These are phyloP conservation scores for Anagyrus pseudococci DNA, from an alignment of 2,888 invertebrate species.

Conservation along the genomic window DNA sequence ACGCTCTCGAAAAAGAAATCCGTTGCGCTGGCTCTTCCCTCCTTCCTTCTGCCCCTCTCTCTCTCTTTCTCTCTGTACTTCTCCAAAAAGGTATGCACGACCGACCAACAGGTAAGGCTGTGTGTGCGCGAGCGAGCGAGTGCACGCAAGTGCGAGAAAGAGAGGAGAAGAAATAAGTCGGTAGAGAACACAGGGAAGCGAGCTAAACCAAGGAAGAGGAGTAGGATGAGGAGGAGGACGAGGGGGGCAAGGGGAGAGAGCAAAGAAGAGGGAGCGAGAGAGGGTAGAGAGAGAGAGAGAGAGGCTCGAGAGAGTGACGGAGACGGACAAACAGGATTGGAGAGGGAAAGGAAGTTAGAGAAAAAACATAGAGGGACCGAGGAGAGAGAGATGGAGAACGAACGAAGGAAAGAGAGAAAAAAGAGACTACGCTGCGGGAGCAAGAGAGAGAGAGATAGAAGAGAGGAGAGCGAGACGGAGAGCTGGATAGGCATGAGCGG, in stretches of 20 bases:
- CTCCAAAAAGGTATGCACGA: background rate
- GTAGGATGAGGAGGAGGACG: background rate
- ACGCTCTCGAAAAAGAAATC: slow-evolving; percentile 39
- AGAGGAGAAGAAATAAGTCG: background rate
- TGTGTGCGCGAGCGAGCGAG: background rate
- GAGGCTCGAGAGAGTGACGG: slow-evolving; percentile 24
- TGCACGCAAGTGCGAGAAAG: background rate
- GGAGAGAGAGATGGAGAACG: slow-evolving; percentile 41
- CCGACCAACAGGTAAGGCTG: background rate
- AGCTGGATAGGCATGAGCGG: slow-evolving; percentile 35
- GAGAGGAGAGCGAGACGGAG: slow-evolving; percentile 39
- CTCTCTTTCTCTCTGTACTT: background rate
- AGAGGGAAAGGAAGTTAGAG: slow-evolving; percentile 24
- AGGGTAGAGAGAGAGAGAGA: slow-evolving; percentile 37
- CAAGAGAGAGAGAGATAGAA: slow-evolving; percentile 21
- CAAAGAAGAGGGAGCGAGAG: background rate
- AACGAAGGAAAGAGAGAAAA: slow-evolving; percentile 26
- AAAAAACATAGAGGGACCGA: slow-evolving; percentile 25
- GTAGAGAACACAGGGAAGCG: background rate
- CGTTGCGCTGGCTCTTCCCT: slow-evolving; percentile 27
- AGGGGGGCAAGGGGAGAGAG: background rate
- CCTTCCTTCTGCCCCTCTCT: background rate
- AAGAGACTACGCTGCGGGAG: slow-evolving; percentile 23
- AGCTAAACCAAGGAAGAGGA: background rate
- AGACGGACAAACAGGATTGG: slow-evolving; percentile 20